phyloP scores from a whole-genome alignment of 2,888 invertebrate species.

The Leptinotarsa tumamoca region DNA sequence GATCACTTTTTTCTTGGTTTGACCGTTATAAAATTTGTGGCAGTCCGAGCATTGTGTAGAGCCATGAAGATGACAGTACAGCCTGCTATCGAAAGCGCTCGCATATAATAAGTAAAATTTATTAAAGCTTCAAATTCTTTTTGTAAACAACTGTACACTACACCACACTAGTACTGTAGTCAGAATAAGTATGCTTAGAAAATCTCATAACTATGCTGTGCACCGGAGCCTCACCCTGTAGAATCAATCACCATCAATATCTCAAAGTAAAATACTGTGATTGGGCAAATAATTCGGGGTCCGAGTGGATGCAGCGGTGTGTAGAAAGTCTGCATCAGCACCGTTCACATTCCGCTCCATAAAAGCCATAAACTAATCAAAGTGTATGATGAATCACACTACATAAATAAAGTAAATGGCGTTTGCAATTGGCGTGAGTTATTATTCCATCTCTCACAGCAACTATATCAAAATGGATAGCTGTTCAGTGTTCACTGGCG shows the following conservation, averaged over 20 bases:
- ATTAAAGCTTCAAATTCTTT: too few species aligned
- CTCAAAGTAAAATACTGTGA: conserved; percentile 16
- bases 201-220: not conserved
- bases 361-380: conserved; percentile 69
- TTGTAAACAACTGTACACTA: too few species aligned
- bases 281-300: conserved; percentile 18
- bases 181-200: not conserved
- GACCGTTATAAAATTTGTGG: too few species aligned
- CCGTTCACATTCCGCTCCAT: conserved; percentile 65
- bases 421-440: conserved; percentile 69
- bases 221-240: not conserved
- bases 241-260: conserved; percentile 3
- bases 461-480: conserved; percentile 67
- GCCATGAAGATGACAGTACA: too few species aligned
- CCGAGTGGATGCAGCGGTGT: conserved; percentile 56
- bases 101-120: too few species aligned
- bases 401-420: conserved; percentile 69
- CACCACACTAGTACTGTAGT: too few species aligned
- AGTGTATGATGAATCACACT: conserved; percentile 68
- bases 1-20: too few species aligned
- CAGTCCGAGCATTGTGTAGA: too few species aligned
- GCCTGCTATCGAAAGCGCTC: too few species aligned
- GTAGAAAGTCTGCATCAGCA: conserved; percentile 63
- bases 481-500: conserved; percentile 53
- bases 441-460: conserved; percentile 67